Base-by-base conservation (phyloP, 2,888 invertebrate genomes). In the Torymus aiolomorphi region DNA sequence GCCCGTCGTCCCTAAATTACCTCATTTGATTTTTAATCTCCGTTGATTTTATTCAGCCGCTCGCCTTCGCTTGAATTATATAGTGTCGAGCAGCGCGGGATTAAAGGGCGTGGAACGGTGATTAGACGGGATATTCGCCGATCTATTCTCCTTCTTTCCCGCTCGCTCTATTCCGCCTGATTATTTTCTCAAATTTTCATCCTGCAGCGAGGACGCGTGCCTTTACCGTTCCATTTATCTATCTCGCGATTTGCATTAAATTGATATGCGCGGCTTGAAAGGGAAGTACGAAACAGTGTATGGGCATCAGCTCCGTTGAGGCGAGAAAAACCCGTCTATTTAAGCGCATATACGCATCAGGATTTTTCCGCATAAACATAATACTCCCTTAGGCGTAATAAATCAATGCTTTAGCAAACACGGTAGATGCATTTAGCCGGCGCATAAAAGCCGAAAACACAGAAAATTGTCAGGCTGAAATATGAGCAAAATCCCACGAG, bases 11-110 rank as follows among this genome's bases (percentile, higher is more conserved):
- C 70, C 56, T 51, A 42, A 70, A 79, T 79, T 59, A 57, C 63
- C 70, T 71, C 56, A 75, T 79, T 79, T 70, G 52, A 70, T 74
- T 79, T 65, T 75, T 75, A 79, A 75, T 79, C 74, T 65, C 16
- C 62, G 20, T 67, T 78, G 16, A 70, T 65, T 71, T 54, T 24
- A 16, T 42, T 13, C 14, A 13, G n/a, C 16, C 31, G 5, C 49
- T 13, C 20, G 66, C 10, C 18, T n/a, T 8, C 52, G 52, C 52
- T 42, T 65, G 74, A 49, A 18, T 51, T 71, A 57, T 12, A 1
- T 31, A 5, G n/a, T 18, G 31, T 13, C 51, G 49, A 24, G 14
- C 56, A 42, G 42, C 67, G 59, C 16, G 14, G 61, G 18, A 71
- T 59, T 49, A 49, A 66, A 14, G 65, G 13, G 10, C n/a, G 24